Conservation (phyloP, 2,797 vertebrate species). For the Anabas testudineus region DNA sequence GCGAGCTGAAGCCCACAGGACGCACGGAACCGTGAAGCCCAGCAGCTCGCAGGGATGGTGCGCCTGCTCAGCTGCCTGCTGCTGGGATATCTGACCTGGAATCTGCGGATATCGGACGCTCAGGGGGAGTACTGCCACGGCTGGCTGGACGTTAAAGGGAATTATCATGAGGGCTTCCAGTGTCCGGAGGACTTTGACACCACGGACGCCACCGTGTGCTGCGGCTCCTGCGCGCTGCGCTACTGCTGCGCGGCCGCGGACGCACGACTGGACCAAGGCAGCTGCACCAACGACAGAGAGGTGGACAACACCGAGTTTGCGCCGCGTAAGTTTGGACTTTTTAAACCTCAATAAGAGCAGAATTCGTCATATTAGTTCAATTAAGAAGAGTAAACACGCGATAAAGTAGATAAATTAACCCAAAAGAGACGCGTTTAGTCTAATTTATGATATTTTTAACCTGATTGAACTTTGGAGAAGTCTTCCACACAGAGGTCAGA, state of each 20-base stretch:
- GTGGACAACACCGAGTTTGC: slow-evolving; percentile 85
- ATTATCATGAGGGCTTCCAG: slow-evolving; percentile 94
- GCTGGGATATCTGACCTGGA: slow-evolving; percentile 86
- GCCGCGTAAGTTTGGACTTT: slow-evolving; percentile 86
- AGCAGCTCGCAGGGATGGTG: slow-evolving; percentile 78
- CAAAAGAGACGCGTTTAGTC: background rate
- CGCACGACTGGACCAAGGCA: slow-evolving; percentile 93
- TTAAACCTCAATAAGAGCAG: background rate
- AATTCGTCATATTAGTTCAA: background rate
- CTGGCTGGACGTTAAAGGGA: slow-evolving; percentile 92
- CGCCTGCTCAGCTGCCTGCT: slow-evolving; percentile 83
- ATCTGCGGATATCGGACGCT: slow-evolving; percentile 84
- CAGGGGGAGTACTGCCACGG: slow-evolving; percentile 97
- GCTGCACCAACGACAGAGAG: slow-evolving; percentile 93
- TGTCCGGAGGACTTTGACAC: slow-evolving; percentile 97
- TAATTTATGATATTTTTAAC: background rate
- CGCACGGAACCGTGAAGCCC: slow-evolving; percentile 27
- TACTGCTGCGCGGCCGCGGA: slow-evolving; percentile 95
- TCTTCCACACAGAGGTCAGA: slow-evolving; percentile 50
- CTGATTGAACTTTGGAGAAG: background rate
- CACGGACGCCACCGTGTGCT: slow-evolving; percentile 93
- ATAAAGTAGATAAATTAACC: background rate
- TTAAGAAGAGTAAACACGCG: background rate
- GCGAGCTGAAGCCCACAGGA: slow-evolving; percentile 41
- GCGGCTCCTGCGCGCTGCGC: slow-evolving; percentile 93